phyloP scores from a whole-genome alignment of 2,888 invertebrate genomes.

The Camponotus fellah region DNA sequence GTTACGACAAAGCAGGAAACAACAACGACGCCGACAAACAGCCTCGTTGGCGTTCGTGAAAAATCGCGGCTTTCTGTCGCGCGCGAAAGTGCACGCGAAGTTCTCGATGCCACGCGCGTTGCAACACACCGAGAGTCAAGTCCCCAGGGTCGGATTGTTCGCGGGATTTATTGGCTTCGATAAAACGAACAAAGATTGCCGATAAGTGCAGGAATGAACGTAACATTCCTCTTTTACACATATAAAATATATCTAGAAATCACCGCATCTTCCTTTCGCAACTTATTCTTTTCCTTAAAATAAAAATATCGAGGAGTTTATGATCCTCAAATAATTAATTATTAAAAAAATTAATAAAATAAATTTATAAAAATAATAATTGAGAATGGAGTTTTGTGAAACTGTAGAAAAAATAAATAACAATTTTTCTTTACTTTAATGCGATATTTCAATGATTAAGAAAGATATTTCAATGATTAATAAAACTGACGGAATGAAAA shows the following conservation, averaged over 20 bases:
- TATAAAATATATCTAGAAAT: neutral
- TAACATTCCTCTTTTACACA: neutral
- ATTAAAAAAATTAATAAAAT: too few species aligned
- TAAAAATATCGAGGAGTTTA: neutral
- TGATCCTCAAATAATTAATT: neutral
- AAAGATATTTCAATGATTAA: too few species aligned
- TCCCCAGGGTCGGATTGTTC: neutral
- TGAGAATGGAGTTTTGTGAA: neutral
- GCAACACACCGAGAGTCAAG: conserved; percentile 17
- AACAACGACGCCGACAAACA: conserved; percentile 47
- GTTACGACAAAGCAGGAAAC: conserved; percentile 67
- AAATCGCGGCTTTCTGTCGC: conserved; percentile 44
- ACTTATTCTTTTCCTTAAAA: neutral
- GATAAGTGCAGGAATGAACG: neutral
- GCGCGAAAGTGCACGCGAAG: conserved; percentile 39
- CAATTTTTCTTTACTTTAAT: neutral
- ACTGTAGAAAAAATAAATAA: neutral
- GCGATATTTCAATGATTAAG: neutral
- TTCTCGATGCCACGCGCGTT: conserved; percentile 33
- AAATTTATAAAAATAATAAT: neutral
- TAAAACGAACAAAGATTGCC: neutral
- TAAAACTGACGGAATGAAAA: neutral
- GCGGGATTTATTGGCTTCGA: neutral
- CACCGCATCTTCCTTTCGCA: neutral
- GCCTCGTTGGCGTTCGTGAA: conserved; percentile 45